Base-by-base conservation (phyloP, 2,888 invertebrate species). In the Andrena praecox region DNA sequence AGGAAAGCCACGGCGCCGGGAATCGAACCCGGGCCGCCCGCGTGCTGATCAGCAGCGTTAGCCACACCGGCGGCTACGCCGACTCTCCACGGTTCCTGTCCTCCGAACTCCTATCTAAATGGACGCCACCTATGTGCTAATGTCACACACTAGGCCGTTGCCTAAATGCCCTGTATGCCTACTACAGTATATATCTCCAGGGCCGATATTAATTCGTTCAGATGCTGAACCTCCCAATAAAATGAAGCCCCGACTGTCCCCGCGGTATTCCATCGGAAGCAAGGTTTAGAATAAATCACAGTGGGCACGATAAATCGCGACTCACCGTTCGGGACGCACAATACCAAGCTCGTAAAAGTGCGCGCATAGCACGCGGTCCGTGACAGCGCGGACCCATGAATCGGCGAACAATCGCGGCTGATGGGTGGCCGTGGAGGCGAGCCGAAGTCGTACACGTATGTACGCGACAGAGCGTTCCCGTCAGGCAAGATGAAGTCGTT, bases 401-500 rank as follows among this genome's bases (percentile, higher is more conserved):
- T 67, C 75, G 52, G 33, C n/a, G 81, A 79, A 81, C 69, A 81
- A 79, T 79, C 69, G 69, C 68, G 10, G 54, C 33, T 78, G 78
- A 72, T 63, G 72, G 80, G 67, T 77, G 56, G 56, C 24, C 56
- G 24, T 10, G 56, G 56, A 56, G 35, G 62, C 42, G 35, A 75
- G 73, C 35, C 77, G 62, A 42, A 62, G 59, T 50, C 77, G 42
- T 42, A 42, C 42, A 42, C 52, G 35, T 59, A 62, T 56, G 70
- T 59, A 62, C 62, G 60, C 52, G 74, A 69, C 77, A 59, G 64
- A 79, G 64, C 31, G 79, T 70, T 66, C 62, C 70, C 77, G 80
- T 80, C 70, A 75, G 50, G 24, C 77, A 68, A 67, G 82, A 87
- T 87, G 86, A 82, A 87, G 87, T 82, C 86, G 87, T 87, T 86